Evolutionary conservation across 2,113 vertebrate genomes (phyloP).

Genomic region (Protobothrops flavoviridis): DNA sequence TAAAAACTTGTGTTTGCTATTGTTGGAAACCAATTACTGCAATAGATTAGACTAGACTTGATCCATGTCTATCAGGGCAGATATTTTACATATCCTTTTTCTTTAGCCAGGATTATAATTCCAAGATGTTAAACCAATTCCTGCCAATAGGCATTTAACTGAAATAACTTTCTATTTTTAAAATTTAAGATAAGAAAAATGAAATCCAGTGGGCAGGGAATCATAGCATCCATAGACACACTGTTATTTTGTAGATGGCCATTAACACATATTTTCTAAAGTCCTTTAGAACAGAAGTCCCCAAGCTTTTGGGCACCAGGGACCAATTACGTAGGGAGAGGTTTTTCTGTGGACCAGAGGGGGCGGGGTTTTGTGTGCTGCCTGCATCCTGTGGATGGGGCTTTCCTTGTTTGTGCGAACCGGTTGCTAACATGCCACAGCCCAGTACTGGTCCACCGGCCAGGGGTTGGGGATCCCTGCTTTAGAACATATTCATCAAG

Average conservation of each 20-base stretch:
- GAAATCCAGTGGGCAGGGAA: neutral
- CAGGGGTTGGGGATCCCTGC: too few relatives aligned
- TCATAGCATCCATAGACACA: neutral
- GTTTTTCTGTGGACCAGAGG: too few relatives aligned
- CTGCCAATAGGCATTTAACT: neutral
- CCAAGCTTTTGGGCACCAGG: too few relatives aligned
- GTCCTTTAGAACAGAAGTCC: neutral
- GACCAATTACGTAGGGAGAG: too few relatives aligned
- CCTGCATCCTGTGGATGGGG: too few relatives aligned
- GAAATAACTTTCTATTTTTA: neutral
- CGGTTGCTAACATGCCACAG: too few relatives aligned
- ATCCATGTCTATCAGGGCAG: neutral
- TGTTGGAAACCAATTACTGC: neutral
- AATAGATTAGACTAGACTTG: conserved; percentile 2
- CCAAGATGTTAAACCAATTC: neutral
- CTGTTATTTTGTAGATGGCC: neutral
- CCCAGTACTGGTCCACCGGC: too few relatives aligned
- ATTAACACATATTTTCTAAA: neutral
- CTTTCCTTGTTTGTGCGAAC: too few relatives aligned
- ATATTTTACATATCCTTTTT: neutral
- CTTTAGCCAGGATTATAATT: neutral
- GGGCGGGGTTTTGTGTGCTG: too few relatives aligned
- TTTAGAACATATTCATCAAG: neutral
- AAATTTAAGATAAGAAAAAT: neutral
- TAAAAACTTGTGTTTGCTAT: neutral